phyloP scores from a whole-genome alignment of 2,797 vertebrate species.

The Buceros bicornis region DNA sequence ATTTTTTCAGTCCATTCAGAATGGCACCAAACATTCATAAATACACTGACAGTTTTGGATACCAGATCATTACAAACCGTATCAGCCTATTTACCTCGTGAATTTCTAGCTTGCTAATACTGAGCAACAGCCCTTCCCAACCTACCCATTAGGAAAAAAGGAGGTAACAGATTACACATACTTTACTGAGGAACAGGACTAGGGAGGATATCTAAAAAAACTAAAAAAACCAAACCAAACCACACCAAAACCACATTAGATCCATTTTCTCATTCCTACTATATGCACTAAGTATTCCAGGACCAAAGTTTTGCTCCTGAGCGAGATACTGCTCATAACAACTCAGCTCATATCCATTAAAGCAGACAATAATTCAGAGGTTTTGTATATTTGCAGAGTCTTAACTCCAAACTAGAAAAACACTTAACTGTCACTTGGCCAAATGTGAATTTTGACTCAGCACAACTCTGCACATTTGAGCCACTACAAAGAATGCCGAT shows the following conservation, averaged over 20 bases:
- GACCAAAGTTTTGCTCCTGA: neutral
- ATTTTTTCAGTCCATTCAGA: neutral
- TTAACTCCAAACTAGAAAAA: neutral
- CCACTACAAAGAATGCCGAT: neutral
- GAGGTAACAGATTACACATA: neutral
- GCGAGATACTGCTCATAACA: neutral
- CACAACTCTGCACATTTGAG: neutral
- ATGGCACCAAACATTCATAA: neutral
- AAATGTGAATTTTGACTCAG: neutral
- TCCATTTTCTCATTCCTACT: neutral
- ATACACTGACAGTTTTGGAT: neutral
- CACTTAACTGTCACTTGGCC: neutral
- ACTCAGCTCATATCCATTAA: neutral
- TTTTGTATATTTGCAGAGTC: neutral
- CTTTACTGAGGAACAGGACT: neutral
- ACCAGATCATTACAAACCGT: neutral
- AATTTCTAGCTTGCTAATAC: neutral
- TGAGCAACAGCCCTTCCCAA: neutral
- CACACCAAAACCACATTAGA: neutral
- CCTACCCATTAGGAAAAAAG: neutral
- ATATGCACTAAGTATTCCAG: neutral
- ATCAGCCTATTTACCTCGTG: neutral
- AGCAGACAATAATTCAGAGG: accelerated
- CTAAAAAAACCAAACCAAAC: neutral
- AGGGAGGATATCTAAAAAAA: neutral